phyloP scores from a whole-genome alignment of 2,888 invertebrate genomes.

The Conus canariensis region DNA sequence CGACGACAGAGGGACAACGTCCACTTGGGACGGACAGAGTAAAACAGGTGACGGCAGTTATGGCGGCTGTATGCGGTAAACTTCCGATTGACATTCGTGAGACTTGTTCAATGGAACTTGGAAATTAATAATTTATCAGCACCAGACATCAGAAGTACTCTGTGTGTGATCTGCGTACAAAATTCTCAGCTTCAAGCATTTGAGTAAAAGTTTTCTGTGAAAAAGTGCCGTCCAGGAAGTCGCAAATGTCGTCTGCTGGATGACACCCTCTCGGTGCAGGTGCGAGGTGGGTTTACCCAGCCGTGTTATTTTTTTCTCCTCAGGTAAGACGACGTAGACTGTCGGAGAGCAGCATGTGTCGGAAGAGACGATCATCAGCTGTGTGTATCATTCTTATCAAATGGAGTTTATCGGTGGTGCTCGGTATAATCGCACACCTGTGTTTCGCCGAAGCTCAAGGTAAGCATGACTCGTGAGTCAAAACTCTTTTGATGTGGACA shows the following conservation, averaged over 20 bases:
- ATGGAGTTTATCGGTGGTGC: background rate
- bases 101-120: constrained; percentile 3
- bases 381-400: background rate
- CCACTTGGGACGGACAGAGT: constrained; percentile 23
- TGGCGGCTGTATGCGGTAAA: constrained; percentile 29
- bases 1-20: background rate
- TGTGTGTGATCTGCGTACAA: background rate
- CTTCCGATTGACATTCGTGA: constrained; percentile 39
- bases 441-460: background rate
- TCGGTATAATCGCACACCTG: background rate
- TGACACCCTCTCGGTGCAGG: constrained; percentile 8
- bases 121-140: background rate
- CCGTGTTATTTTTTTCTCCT: too few relatives aligned
- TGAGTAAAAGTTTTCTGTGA: background rate
- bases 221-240: background rate
- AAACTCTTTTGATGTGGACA: background rate
- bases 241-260: constrained; percentile 5
- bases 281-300: background rate
- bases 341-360: background rate
- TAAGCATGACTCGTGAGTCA: background rate
- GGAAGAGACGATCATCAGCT: background rate
- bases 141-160: background rate
- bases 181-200: background rate
- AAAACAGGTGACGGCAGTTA: background rate
- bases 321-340: too few relatives aligned